Conservation (phyloP, 1,140 invertebrate species). For the Pissodes strobi region DNA sequence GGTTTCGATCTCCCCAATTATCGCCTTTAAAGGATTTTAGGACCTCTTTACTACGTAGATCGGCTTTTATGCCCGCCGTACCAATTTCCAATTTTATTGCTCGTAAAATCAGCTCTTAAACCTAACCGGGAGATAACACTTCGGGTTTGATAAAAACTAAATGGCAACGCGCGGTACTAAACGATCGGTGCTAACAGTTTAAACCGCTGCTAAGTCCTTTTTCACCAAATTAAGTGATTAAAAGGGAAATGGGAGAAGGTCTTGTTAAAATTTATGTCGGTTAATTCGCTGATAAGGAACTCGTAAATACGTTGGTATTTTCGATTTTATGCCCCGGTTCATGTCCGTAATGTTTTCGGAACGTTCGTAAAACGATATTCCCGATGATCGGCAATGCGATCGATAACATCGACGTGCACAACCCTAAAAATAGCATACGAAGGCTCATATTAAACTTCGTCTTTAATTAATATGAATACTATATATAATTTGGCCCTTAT, state of each 20-base stretch:
- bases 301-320: slow-evolving; percentile 19
- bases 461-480: too few species aligned
- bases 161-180: slow-evolving; percentile 16
- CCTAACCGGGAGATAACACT: slow-evolving; percentile 23
- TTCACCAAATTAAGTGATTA: slow-evolving; percentile 32
- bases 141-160: slow-evolving; percentile 21
- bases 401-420: too few species aligned
- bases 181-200: slow-evolving; percentile 20
- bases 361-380: slow-evolving; percentile 5
- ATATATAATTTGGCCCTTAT: too few species aligned
- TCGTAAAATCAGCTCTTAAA: slow-evolving; percentile 26
- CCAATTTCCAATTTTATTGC: slow-evolving; percentile 29
- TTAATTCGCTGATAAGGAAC: slow-evolving; percentile 16
- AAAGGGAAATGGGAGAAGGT: slow-evolving; percentile 8
- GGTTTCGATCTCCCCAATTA: slow-evolving; percentile 16
- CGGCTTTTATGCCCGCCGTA: slow-evolving; percentile 20
- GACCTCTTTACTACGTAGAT: slow-evolving; percentile 20
- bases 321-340: slow-evolving; percentile 21
- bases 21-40: slow-evolving; percentile 27
- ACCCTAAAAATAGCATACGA: too few species aligned
- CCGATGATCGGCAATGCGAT: too few species aligned
- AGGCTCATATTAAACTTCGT: too few species aligned
- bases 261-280: slow-evolving; percentile 27
- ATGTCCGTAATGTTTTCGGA: slow-evolving; percentile 7
- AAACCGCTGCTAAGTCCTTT: slow-evolving; percentile 14